Base-by-base conservation (phyloP, 2,888 invertebrate species). In the Synergus itoensis region DNA sequence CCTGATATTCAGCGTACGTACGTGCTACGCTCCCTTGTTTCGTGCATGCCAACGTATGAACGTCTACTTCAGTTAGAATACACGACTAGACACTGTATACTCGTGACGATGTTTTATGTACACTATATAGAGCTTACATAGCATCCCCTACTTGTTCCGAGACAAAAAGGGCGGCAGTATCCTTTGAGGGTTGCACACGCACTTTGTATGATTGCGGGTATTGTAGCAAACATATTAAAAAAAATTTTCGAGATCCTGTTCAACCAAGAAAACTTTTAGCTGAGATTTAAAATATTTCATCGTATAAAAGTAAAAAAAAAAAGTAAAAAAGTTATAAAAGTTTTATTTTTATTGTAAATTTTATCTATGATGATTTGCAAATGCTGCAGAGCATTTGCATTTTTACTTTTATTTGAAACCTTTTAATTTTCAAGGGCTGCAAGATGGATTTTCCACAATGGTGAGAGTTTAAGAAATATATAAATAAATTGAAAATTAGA, bases 1-100 rank as follows among this genome's bases (percentile, higher is more conserved):
- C n/a, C 40, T 65, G 64, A 28, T 60, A 64, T 64, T 40, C 65
- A 65, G 16, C n/a, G 40, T 65, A 41, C 41, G 41, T 65, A 65
- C 65, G 65, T 65, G 41, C 65, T 40, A 40, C 9, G n/a, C 4
- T 65, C 65, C 40, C n/a, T 65, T 65, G 65, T 65, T 11, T 65
- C 65, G 14, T 40, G 41, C 65, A 65, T 65, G 65, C n/a, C 12
- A 65, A 9, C 18, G 11, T 65, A 41, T 65, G 65, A 65, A 18
- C 4, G 60, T 60, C 60, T 60, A 60, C 60, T 60, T 60, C 53
- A 63, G 64, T 64, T 64, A 64, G 40, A 64, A 64, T n/a, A 64
- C 64, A 64, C n/a, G 64, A 64, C 64, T n/a, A 36, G 64, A n/a
- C 64, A 41, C 40, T 65, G 65, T 41, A 64, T 64, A 64, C 28